Percentiles rank a stretch among this genome's conserved stretches.
These are phyloP conservation scores for Tipula confusa DNA, from an alignment of 2,888 invertebrate species.

Conservation along the genomic window DNA sequence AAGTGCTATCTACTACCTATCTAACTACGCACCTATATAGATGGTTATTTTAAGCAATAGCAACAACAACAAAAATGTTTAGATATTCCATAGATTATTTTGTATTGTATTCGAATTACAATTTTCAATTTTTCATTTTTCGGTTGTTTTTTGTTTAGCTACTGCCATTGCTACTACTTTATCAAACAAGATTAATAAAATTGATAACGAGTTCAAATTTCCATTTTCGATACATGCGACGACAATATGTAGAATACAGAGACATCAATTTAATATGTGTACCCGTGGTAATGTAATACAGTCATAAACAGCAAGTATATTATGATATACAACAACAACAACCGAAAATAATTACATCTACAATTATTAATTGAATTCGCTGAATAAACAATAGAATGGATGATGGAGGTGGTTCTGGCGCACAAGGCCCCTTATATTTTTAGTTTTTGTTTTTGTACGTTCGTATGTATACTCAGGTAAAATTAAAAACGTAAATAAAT, in stretches of 20 bases:
- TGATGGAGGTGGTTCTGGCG: not conserved
- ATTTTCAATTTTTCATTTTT: too few species aligned
- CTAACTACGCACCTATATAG: not conserved
- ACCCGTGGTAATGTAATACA: not conserved
- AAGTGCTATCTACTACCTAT: not conserved
- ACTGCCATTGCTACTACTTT: not conserved
- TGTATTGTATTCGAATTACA: not conserved
- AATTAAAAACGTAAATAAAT: not conserved
- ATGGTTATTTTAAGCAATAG: not conserved
- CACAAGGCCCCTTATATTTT: not conserved
- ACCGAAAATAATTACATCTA: not conserved
- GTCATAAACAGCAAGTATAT: not conserved
- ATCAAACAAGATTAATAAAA: not conserved
- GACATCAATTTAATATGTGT: not conserved
- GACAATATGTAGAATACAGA: not conserved
- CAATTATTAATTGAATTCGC: constrained; percentile 20
- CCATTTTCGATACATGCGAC: not conserved
- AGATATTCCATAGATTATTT: not conserved
- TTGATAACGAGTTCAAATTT: constrained; percentile 20
- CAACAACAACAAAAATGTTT: not conserved
- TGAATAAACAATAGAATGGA: not conserved
- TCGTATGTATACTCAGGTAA: not conserved
- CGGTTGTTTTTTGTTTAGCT: not conserved
- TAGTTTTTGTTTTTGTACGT: not conserved
- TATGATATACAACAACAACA: not conserved